Evolutionary conservation across 2,113 vertebrate genomes (phyloP), one percentile per base, ranked within the genome.

Genomic region (Seriola quinqueradiata): DNA sequence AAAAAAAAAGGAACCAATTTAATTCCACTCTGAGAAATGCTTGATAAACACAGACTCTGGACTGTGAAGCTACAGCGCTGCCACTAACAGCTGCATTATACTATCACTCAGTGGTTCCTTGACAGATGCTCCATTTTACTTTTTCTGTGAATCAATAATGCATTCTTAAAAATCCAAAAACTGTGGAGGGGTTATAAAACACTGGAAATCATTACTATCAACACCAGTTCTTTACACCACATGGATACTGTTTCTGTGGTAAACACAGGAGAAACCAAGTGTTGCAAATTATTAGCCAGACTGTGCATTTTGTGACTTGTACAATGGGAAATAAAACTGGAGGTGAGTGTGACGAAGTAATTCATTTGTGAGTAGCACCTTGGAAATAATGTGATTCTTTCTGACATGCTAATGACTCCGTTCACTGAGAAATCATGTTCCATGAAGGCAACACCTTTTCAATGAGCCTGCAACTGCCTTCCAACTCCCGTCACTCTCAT

Each of bases 391-490:
- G 65, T 57, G 34, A 70, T 83, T 70, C 63, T 64, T 73, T 8
- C 63, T 76, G 81, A 81, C 81, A 76, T 63, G 57, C 23, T 76
- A 82, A 73, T 73, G 76, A 78, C 83, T 72, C 38, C 8, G 42
- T 80, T 86, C 73, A 57, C 67, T 46, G 66, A 70, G 72, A 78
- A 86, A 60, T 79, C 70, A 14, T 81, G 71, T 84, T 74, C 46
- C 75, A 68, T 70, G 69, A 77, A 83, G 83, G 63, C 63, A 80
- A 69, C 71, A 75, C 68, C 73, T 81, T 81, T 58, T 10, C 81
- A 76, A 0, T 50, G 46, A 79, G 0, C 25, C 34, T 17, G n/a
- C 23, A 10, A 34, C 38, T 50, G 77, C 79, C 32, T 46, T 71
- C 64, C 58, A 77, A 9, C 71, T 69, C 48, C 81, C 34, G 72